Evolutionary conservation across 1,140 invertebrate genomes (phyloP), one percentile per base, ranked within the genome.

Genomic region (Zaprionus nigranus): DNA sequence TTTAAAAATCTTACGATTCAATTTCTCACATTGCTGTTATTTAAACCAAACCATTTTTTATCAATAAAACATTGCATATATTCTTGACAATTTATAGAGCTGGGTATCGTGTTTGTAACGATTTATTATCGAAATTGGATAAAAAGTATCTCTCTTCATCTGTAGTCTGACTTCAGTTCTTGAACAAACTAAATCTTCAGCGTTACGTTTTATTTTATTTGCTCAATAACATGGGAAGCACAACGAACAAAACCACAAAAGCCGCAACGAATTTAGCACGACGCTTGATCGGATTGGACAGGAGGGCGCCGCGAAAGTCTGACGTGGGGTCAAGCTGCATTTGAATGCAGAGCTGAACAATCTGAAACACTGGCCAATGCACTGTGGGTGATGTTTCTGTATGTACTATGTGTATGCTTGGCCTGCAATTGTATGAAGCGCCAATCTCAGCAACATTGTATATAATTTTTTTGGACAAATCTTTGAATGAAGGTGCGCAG

Each of bases 241-340:
- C 56, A 75, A 72, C 82, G 82, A 82, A 83, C 56, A 83, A 68
- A 83, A 58, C 84, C 81, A 28, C 78, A 88, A 79, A 88, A 88
- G 81, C 84, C 84, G 58, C 84, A 87, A 70, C 84, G 65, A 87
- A 87, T 87, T 87, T 88, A 88, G 84, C 84, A 84, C 81, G 78
- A 81, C 56, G 85, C 84, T 84, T 84, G 84, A 81, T 85, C 78
- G 79, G 79, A 83, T 77, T 63, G 78, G 59, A 46, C 49, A 43
- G 20, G 40, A 22, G 20, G 53, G 57, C 6, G 56, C n/a, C 36
- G 1, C 3, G 6, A 3, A 15, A 3, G 28, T 56, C 53, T n/a
- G 24, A 54, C 22, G 30, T 43, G 43, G 72, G 51, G 75, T 79
- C 61, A 69, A 54, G 40, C 54, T 88, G 84, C 84, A 87, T 78